Evolutionary conservation across 1,140 invertebrate species (phyloP), one percentile per base, ranked within the genome.

Genomic region (Copidosoma floridanum): DNA sequence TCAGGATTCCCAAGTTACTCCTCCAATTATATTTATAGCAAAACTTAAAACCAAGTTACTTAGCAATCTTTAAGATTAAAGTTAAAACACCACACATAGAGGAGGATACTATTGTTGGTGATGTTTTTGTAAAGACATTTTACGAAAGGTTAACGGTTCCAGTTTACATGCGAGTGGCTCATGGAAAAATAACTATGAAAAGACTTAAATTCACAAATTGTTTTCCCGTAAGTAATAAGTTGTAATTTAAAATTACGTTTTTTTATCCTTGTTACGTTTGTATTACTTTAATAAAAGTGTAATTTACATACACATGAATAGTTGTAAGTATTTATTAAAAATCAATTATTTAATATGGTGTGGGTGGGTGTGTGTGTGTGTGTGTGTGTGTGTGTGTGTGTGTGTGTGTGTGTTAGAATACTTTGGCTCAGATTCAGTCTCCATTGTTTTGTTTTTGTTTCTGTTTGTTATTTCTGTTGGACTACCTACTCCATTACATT

Each of bases 171-270:
- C 79, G 81, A 65, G 82, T 87, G 7, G 83, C 85, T 0, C 77
- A 85, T 41, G 87, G 86, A 27, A 83, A 82, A 65, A 82, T 88
- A 38, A 81, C 84, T 21, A 82, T 87, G 27, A 84, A 87, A 64
- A 83, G 85, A 64, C 72, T 94, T 14, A 78, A 86, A 43, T 92
- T 94, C 74, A 85, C 88, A 58, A 86, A 92, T 76, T 90, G 89
- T 65, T 94, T 93, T 84, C 92, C 92, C 32, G 90, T 91, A 82
- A 85, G 85, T 85, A 35, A 40, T 26, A n/a, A n/a, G n/a, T n/a
- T n/a, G n/a, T n/a, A n/a, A n/a, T n/a, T n/a, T n/a, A n/a, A n/a
- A n/a, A n/a, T n/a, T n/a, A n/a, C n/a, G n/a, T n/a, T n/a, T n/a
- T n/a, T n/a, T n/a, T n/a, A n/a, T n/a, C n/a, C n/a, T n/a, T n/a